Base-by-base conservation (phyloP, 2,888 invertebrate genomes). In the Thelaira solivaga region DNA sequence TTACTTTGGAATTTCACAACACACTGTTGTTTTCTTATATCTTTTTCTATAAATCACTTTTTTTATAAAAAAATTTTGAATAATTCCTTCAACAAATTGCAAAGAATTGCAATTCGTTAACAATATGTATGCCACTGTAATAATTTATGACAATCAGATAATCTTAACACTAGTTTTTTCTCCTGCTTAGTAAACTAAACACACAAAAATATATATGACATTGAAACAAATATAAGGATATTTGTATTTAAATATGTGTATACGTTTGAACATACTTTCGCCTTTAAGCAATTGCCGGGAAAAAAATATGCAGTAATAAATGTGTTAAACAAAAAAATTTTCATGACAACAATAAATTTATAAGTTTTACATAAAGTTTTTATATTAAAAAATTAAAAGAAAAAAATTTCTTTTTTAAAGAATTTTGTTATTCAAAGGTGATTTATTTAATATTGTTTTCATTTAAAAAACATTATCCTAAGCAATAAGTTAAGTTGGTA, bases 151-250 rank as follows among this genome's bases (percentile, higher is more conserved):
- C 59, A 36, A 73, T 67, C 65, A 55, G 73, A 73, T 73, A 73
- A 73, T 22, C 26, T 31, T 8, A 65, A 65, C 10, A 7, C 47
- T 29, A 29, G 26, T 39, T 20, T 55, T n/a, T 68, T 8, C 22
- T 43, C 45, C 41, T 43, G 24, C 11, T 24, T n/a, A n/a, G n/a
- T n/a, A n/a, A n/a, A n/a, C n/a, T n/a, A n/a, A n/a, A n/a, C n/a
- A n/a, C 26, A 57, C 29, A 13, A 36, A 47, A 47, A 59, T 22
- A 65, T 65, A 59, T 67, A 73, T 77, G 72, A 73, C 77, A 77
- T 73, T 73, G 68, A 77, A 77, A 77, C 55, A 64, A 39, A 73
- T 68, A 62, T 57, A 77, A 77, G 68, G 68, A 73, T 73, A 67
- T 43, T 65, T 65, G 45, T 49, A n/a, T 16, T 16, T 55, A 39